A percentile compares a stretch with the other conserved stretches of the same genome.
Evolutionary conservation across 23 tunicate species (phyloP).

Genomic region (Styela clava): DNA sequence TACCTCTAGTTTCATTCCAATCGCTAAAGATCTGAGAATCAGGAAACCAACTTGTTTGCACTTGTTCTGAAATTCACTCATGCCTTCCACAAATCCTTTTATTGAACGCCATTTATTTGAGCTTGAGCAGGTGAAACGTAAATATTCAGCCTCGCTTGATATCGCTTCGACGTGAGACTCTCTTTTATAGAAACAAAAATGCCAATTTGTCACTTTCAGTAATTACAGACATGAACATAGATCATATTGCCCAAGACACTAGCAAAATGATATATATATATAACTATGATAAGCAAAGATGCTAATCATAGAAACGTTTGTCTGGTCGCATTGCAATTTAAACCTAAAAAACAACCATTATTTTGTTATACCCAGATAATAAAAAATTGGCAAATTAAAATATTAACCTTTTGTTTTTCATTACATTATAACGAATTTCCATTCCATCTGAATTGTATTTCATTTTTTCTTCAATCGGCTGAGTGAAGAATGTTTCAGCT

Average conservation of each 20-base stretch:
- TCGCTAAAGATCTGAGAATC: constrained; percentile 32
- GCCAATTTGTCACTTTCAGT: no score
- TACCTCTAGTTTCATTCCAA: constrained; percentile 49
- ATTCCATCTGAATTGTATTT: not conserved
- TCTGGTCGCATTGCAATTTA: not conserved
- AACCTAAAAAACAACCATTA: not conserved
- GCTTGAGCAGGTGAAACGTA: not conserved
- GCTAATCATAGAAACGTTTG: not conserved
- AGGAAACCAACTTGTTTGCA: constrained; percentile 23
- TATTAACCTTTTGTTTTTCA: no score
- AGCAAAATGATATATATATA: not conserved
- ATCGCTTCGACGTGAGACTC: no score
- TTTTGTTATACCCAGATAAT: no score
- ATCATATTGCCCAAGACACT: not conserved
- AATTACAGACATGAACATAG: not conserved
- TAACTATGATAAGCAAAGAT: not conserved
- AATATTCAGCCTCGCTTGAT: not conserved
- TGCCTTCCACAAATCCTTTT: not conserved
- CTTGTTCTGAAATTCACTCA: constrained; percentile 25
- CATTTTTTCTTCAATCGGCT: not conserved
- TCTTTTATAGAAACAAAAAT: no score
- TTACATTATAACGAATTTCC: not conserved
- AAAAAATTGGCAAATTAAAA: no score
- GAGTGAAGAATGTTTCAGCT: not conserved
- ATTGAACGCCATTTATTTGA: not conserved